Evolutionary conservation across 1,140 invertebrate genomes (phyloP).

Genomic region (Rhopalosiphum padi): DNA sequence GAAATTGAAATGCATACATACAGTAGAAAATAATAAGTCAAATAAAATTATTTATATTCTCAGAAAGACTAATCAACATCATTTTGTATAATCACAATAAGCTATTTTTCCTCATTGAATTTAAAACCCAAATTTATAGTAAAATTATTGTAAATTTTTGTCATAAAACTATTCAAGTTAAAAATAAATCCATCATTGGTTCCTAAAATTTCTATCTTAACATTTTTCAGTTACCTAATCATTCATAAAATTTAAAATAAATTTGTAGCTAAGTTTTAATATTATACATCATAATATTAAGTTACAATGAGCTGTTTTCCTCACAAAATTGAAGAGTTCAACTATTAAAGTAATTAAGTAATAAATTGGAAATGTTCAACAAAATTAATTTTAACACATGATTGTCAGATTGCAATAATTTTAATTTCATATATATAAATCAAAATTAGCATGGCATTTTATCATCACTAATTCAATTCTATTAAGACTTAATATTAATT

Average conservation of each 20-base stretch:
- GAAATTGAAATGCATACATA: too few species aligned
- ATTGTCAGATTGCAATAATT: background rate
- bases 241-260: too few species aligned
- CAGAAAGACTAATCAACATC: constrained; percentile 53
- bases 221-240: too few species aligned
- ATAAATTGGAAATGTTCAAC: background rate
- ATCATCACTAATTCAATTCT: background rate
- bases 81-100: background rate
- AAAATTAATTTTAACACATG: background rate
- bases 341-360: too few species aligned
- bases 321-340: too few species aligned
- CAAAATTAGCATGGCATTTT: constrained; percentile 49
- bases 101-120: background rate
- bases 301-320: background rate
- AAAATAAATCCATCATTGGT: background rate
- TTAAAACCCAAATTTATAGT: background rate
- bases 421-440: constrained; percentile 14
- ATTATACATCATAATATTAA: background rate
- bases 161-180: too few species aligned
- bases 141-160: background rate
- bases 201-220: constrained; percentile 31
- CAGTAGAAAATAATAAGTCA: background rate
- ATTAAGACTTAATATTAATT: too few species aligned
- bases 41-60: background rate
- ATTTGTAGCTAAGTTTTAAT: background rate